Conservation (phyloP, 2,888 invertebrate genomes). For the Euzophera pinguis region DNA sequence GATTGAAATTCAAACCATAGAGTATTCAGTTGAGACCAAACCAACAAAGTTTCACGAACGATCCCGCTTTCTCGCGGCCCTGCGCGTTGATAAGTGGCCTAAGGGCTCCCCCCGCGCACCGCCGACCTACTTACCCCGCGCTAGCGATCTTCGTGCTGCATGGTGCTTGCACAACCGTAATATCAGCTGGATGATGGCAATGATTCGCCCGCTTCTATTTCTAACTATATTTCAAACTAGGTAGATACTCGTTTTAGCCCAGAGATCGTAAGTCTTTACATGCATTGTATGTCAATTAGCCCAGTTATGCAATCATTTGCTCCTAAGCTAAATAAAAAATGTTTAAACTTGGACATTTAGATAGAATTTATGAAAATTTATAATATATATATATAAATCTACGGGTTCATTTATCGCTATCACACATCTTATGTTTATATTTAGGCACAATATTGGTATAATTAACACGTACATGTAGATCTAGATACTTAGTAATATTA, state of each 20-base stretch:
- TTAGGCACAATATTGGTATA: no score
- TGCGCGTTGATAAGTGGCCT: conserved; percentile 72
- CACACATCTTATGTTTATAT: no score
- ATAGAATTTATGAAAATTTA: no score
- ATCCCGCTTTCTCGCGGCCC: conserved; percentile 61
- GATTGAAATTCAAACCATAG: no score
- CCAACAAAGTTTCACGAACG: conserved; percentile 62
- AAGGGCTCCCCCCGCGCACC: conserved; percentile 66
- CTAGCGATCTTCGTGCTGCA: conserved; percentile 75
- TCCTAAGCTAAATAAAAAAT: no score
- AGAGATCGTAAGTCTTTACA: background rate
- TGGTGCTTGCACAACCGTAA: conserved; percentile 71
- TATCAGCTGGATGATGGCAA: conserved; percentile 73
- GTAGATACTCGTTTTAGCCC: background rate
- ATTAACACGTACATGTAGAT: no score
- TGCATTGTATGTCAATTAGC: background rate
- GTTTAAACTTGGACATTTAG: no score
- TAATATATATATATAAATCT: no score
- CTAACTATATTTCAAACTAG: conserved; percentile 16
- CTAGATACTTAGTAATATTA: no score
- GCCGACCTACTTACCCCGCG: conserved; percentile 60
- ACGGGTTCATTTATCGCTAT: no score
- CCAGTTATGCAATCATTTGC: background rate
- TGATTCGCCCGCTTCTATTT: conserved; percentile 46
- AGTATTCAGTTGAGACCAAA: conserved; percentile 12